Evolutionary conservation across 2,113 vertebrate genomes (phyloP), one percentile per base, ranked within the genome.

Genomic region (Brachyhypopomus occidentalis): DNA sequence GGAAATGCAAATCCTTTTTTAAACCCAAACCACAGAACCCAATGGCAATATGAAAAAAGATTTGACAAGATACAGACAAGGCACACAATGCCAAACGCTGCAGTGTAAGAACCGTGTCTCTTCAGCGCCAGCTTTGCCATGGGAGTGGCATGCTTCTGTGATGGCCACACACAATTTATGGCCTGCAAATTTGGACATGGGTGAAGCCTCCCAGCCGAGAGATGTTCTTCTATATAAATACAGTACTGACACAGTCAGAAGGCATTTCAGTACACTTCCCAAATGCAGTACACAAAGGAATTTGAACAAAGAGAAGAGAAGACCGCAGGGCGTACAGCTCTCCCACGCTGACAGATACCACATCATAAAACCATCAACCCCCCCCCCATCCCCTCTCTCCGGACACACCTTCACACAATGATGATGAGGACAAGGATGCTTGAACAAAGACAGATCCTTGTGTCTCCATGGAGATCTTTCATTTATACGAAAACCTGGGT

Each of bases 381-480:
- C 14, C 19, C 17, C 17, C 27, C 25, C 30, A n/a, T n/a, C 30
- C 63, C 63, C 63, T 17, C 25, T 38, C 9, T 41, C 20, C 34
- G 7, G 6, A n/a, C 66, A 22, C 62, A 64, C 16, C 30, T 38
- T 14, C 62, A 30, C 16, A 30, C 0, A 5, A 64, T 6, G 14
- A 64, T 64, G 62, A 4, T 27, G 45, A 72, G 71, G 16, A 25
- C 48, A 30, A 8, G 71, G n/a, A 64, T 23, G 25, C 30, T 38
- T 6, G 1, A 8, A 22, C 66, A 60, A 60, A 58, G 14, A 58
- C 16, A 59, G 72, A 34, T 9, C 27, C 72, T 25, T 9, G 30
- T 59, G 55, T 75, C 72, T 75, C 72, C 55, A 75, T 75, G 52
- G 55, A 75, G 55, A 75, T 74, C 19, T 59, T 19, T 34, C 14